Evolutionary conservation across 2,113 vertebrate species (phyloP), one percentile per base, ranked within the genome.

Genomic region (Chloropsis cyanopogon): DNA sequence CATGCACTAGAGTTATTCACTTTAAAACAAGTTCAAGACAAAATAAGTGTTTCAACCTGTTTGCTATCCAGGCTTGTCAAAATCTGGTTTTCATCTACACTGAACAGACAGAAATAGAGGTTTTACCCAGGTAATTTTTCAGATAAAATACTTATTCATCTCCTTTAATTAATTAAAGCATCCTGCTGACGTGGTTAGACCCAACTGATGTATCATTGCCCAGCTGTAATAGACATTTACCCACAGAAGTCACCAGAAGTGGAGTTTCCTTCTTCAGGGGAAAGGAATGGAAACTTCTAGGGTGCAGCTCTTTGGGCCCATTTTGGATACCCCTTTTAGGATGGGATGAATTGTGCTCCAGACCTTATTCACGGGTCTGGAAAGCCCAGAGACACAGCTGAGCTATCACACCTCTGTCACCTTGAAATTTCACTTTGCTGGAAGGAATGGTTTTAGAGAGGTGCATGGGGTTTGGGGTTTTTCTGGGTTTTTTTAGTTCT

Each of bases 81-180:
- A 85, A 18, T 12, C 66, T 76, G 39, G 5, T 12, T 75, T 83
- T 56, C 0, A 0, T 29, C 47, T 37, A 5, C 15, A 16, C 6
- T 41, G 23, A 65, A 31, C 4, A 9, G 25, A 84, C 4, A 60
- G 47, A 50, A 59, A 31, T 7, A 68, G 59, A 90, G 31, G 14
- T 47, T 10, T 0, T 29, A 68, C 6, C 8, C 52, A 83, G 24
- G 28, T 29, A 50, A 49, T 44, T 35, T 64, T 71, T 68, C 49
- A 31, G 29, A 50, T 8, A 29, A 37, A 0, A 1, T 49, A 2
- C 41, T n/a, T 64, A 12, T 47, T 84, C 5, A 0, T 22, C 7
- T 73, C 25, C 37, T 76, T 37, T 35, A 41, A 35, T 75, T n/a
- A 59, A 85, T 57, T 42, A 37, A 37, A 37, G 37, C 37, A 37